A percentile compares a stretch with the other conserved stretches of the same genome.
These are phyloP conservation scores for Nicator chloris DNA, from an alignment of 2,113 vertebrate genomes.

Conservation along the genomic window DNA sequence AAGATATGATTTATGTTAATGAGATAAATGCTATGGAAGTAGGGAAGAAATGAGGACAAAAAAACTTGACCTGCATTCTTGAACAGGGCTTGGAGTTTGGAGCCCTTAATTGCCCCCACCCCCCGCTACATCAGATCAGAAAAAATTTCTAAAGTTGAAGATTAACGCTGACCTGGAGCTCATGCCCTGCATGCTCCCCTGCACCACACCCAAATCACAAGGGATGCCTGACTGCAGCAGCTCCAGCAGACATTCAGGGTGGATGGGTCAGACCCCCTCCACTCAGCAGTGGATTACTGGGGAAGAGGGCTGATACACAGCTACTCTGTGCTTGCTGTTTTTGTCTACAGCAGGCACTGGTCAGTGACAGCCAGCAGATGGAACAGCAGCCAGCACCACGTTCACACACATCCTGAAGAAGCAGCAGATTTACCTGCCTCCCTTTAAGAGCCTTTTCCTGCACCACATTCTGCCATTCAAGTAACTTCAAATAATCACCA, in stretches of 20 bases:
- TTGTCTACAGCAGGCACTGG: fast-evolving
- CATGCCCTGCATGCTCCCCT: neutral
- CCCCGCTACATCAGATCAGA: fast-evolving
- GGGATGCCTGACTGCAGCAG: neutral
- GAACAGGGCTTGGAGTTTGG: neutral
- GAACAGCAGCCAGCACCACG: neutral
- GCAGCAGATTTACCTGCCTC: neutral
- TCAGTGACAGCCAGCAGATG: neutral
- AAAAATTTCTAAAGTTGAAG: neutral
- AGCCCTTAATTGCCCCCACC: neutral
- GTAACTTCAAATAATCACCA: neutral
- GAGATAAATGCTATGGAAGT: neutral
- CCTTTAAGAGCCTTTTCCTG: neutral
- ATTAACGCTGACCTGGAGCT: neutral
- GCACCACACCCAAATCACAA: neutral
- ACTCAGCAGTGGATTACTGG: neutral
- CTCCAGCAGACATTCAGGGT: neutral
- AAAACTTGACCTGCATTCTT: neutral
- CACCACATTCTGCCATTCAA: neutral
- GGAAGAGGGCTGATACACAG: neutral
- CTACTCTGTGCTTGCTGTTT: neutral
- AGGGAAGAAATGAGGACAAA: neutral
- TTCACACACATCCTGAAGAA: neutral
- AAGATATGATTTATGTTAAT: neutral
- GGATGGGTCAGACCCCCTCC: too few species aligned